A percentile compares a stretch with the other conserved stretches of the same genome.
These are phyloP conservation scores for Oedothorax gibbosus DNA, from an alignment of 1,140 invertebrate genomes.

Conservation along the genomic window DNA sequence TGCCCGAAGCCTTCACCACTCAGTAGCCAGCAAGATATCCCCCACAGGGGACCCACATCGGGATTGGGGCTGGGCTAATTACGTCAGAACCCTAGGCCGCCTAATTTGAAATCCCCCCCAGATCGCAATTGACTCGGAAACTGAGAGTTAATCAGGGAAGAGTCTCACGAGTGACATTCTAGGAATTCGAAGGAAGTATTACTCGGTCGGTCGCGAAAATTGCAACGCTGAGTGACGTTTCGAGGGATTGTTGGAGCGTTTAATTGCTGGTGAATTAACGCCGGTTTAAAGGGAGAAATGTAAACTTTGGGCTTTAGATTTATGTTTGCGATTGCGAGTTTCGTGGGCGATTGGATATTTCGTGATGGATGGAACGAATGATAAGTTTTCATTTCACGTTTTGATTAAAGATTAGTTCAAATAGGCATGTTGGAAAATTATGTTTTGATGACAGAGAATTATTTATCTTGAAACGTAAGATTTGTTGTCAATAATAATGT, in stretches of 20 bases:
- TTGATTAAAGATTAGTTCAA: background rate
- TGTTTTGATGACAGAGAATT: background rate
- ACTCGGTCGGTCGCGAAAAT: constrained; percentile 28
- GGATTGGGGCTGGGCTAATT: constrained; percentile 4
- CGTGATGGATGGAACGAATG: too few relatives aligned
- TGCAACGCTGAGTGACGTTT: constrained; percentile 26
- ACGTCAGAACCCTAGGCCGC: constrained; percentile 25
- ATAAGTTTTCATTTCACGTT: background rate
- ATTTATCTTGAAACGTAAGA: background rate
- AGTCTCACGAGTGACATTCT: constrained; percentile 28
- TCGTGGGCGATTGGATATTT: too few relatives aligned
- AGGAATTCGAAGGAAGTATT: constrained; percentile 33
- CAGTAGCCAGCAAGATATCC: too few relatives aligned
- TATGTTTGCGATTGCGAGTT: constrained; percentile 9
- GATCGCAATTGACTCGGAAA: constrained; percentile 29
- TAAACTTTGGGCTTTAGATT: background rate
- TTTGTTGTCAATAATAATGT: background rate
- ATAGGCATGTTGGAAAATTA: background rate
- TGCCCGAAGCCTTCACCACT: too few relatives aligned
- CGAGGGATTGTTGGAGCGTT: constrained; percentile 16
- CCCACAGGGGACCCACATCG: too few relatives aligned
- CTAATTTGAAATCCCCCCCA: constrained; percentile 36
- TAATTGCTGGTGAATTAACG: constrained; percentile 27
- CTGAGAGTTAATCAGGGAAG: constrained; percentile 36
- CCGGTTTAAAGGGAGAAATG: constrained; percentile 31